A percentile compares a stretch with the other conserved stretches of the same genome.
Evolutionary conservation across 2,797 vertebrate species (phyloP).

Genomic region (Cetoscarus ocellatus): DNA sequence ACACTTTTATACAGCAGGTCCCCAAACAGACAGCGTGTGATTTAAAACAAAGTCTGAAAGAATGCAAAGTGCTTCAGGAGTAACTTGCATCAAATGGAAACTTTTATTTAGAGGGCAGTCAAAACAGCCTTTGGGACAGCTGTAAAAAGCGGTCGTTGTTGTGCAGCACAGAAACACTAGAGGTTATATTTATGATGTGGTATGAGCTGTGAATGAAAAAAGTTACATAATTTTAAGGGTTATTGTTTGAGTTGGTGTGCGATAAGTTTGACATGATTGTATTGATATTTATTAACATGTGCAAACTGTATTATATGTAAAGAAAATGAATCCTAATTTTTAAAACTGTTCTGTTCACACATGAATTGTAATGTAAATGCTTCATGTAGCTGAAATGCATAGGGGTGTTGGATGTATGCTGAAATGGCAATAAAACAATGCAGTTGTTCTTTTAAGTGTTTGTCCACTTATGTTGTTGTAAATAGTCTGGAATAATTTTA

Average conservation of each 20-base stretch:
- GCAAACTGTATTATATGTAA: conserved; percentile 89
- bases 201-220: conserved; percentile 77
- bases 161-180: conserved; percentile 63
- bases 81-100: conserved; percentile 43
- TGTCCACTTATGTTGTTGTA: not conserved
- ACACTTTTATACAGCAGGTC: conserved; percentile 53
- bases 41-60: conserved; percentile 32
- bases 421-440: conserved; percentile 84
- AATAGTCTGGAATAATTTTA: no score
- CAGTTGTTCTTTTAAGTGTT: conserved; percentile 73
- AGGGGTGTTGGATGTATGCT: conserved; percentile 83
- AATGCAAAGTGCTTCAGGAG: conserved; percentile 37
- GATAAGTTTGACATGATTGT: conserved; percentile 84
- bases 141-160: conserved; percentile 63
- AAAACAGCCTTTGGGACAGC: conserved; percentile 57
- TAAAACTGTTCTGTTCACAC: conserved; percentile 78
- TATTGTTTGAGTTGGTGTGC: conserved; percentile 79
- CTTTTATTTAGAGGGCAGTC: conserved; percentile 46
- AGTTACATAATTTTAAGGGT: conserved; percentile 73
- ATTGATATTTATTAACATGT: conserved; percentile 90
- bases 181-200: conserved; percentile 74
- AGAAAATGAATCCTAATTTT: conserved; percentile 88
- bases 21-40: conserved; percentile 22
- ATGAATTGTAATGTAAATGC: conserved; percentile 83
- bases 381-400: conserved; percentile 85